These are phyloP conservation scores for Drosophila lacertosa DNA, from an alignment of 1,140 invertebrate genomes.

Conservation along the genomic window DNA sequence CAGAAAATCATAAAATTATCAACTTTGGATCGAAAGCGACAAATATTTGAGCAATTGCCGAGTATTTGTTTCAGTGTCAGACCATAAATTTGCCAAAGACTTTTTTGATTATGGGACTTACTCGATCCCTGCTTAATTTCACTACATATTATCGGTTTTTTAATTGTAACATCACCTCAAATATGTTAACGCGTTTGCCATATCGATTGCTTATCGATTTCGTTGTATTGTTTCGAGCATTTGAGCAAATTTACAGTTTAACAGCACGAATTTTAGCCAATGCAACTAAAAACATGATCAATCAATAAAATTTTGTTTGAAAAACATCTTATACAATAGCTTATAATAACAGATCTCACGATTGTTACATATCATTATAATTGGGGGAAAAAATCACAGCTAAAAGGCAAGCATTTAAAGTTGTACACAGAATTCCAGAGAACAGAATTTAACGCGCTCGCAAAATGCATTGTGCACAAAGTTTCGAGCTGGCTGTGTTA, in stretches of 20 bases:
- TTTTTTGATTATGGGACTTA: neutral
- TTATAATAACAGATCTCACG: conserved; percentile 23
- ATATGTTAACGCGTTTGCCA: neutral
- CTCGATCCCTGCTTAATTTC: neutral
- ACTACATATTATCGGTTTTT: conserved; percentile 1
- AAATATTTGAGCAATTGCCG: conserved; percentile 26
- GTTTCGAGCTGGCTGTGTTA: conserved; percentile 36
- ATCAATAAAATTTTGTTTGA: neutral
- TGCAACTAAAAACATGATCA: neutral
- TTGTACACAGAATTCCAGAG: conserved; percentile 36
- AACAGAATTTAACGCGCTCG: conserved; percentile 41
- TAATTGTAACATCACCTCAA: conserved; percentile 21
- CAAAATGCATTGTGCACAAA: conserved; percentile 41
- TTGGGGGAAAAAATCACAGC: conserved; percentile 61
- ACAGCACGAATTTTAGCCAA: conserved; percentile 7
- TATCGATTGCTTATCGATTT: conserved; percentile 10
- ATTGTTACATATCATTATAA: conserved; percentile 10
- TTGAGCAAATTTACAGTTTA: conserved; percentile 45
- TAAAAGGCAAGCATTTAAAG: conserved; percentile 78
- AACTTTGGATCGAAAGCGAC: conserved; percentile 21
- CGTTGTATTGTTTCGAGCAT: conserved; percentile 28
- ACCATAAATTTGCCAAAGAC: conserved; percentile 38
- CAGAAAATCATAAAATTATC: conserved; percentile 2
- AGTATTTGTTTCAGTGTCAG: conserved; percentile 27
- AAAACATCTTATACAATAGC: conserved; percentile 4